These are phyloP conservation scores for Ochropacha duplaris DNA, from an alignment of 2,888 invertebrate genomes.

Conservation along the genomic window DNA sequence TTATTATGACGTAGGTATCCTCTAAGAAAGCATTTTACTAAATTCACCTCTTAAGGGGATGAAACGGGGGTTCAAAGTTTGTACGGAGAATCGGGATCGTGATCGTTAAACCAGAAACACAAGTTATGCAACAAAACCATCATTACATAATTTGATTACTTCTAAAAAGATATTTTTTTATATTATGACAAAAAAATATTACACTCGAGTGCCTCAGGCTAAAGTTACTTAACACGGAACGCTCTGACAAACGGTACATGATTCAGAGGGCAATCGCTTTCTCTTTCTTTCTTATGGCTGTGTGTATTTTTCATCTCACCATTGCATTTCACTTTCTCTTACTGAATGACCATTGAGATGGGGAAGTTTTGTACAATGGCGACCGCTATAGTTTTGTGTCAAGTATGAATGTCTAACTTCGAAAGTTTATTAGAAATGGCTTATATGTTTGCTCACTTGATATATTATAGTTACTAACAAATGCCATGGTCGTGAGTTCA, in stretches of 20 bases:
- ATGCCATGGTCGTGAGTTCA: too few species aligned
- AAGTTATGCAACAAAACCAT: background rate
- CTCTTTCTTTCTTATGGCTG: conserved; percentile 27
- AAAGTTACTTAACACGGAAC: conserved; percentile 40
- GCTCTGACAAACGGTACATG: conserved; percentile 49
- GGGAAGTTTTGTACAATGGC: conserved; percentile 31
- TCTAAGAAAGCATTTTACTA: too few species aligned
- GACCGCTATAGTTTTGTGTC: conserved; percentile 25
- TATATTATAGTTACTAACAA: too few species aligned
- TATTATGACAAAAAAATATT: background rate
- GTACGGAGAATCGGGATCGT: too few species aligned
- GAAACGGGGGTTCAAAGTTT: too few species aligned
- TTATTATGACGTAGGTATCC: too few species aligned
- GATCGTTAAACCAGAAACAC: too few species aligned
- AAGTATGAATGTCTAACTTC: conserved; percentile 10
- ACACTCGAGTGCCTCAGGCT: background rate
- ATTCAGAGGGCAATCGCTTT: conserved; percentile 29
- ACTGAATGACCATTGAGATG: conserved; percentile 30
- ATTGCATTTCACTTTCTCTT: conserved; percentile 28
- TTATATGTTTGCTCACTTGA: too few species aligned
- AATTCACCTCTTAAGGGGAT: too few species aligned
- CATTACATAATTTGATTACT: conserved; percentile 7
- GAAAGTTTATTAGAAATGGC: too few species aligned
- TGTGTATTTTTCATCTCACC: conserved; percentile 24
- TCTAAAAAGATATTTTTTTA: conserved; percentile 6